Evolutionary conservation across 2,797 vertebrate species (phyloP), one percentile per base, ranked within the genome.

Genomic region (Poeciliopsis turneri): DNA sequence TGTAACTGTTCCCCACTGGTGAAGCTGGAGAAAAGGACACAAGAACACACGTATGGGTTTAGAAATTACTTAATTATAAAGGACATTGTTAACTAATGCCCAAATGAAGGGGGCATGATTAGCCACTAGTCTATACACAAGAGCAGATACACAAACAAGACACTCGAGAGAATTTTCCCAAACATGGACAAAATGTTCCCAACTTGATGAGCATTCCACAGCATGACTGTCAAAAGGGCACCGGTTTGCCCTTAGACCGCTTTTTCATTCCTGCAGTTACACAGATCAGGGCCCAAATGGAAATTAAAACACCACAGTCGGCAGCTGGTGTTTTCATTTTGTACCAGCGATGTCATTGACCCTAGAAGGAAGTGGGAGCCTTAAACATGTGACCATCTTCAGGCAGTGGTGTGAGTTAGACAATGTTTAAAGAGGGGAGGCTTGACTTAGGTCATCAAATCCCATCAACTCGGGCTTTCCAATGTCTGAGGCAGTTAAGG

Each of bases 1-100:
- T 97, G 87, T 98, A 98, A 93, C 97, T 98, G 97, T 98, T 98
- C 93, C 97, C 97, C 85, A 97, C 97, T 3, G 97, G 97, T 87
- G 97, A 98, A 77, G 98, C 98, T 99, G 94, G 94, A 39, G 89
- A 94, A 90, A 76, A 87, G 8, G 23, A 86, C 77, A 88, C 53
- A 75, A 41, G 78, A 68, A 86, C 30, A 71, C 41, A 79, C 61
- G 72, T 47, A 85, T 1, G 25, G 75, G 64, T 85, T 80, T 55
- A 75, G 75, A 82, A 82, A 74, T 41, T 78, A 74, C 41, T 78
- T 45, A 41, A 66, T 85, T 41, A 25, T 72, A 55, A 55, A 25
- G 43, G 76, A 82, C 79, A 43, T 36, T 80, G 47, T 74, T 76
- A 78, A 85, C 53, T 92, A 36, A 36, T 81, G 84, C 74, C 41